phyloP scores from a whole-genome alignment of 2,113 vertebrate genomes.

The Oncorhynchus tshawytscha region DNA sequence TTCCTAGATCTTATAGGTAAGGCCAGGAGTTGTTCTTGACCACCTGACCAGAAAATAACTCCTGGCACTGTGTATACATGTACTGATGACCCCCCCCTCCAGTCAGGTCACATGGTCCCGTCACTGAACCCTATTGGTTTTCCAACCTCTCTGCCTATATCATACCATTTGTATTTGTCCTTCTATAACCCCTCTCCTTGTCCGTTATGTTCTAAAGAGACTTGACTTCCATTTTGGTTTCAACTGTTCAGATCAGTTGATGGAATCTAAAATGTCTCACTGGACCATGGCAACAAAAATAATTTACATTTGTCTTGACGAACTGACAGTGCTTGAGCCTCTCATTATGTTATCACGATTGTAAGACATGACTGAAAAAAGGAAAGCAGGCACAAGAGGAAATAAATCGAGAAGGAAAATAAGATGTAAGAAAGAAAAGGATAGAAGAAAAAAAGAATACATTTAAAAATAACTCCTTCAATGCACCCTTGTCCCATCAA shows the following conservation, averaged over 20 bases:
- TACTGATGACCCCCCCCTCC: too few relatives aligned
- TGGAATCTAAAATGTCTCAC: neutral
- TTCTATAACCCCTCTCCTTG: too few relatives aligned
- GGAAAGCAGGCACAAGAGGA: constrained; percentile 1
- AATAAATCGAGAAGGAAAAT: constrained; percentile 17
- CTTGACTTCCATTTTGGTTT: neutral
- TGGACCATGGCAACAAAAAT: neutral
- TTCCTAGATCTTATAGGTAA: too few relatives aligned
- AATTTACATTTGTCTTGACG: neutral
- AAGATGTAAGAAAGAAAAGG: constrained; percentile 14
- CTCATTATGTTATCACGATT: neutral
- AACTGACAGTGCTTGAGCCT: neutral
- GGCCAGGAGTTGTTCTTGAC: too few relatives aligned
- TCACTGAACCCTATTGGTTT: constrained; percentile 23
- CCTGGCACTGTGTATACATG: too few relatives aligned
- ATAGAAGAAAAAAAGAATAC: neutral
- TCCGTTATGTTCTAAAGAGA: constrained; percentile 33
- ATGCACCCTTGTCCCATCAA: neutral
- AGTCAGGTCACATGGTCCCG: too few relatives aligned
- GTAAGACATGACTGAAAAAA: constrained; percentile 15
- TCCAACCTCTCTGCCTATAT: neutral
- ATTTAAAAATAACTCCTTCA: too few relatives aligned
- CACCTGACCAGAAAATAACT: too few relatives aligned
- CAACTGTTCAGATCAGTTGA: too few relatives aligned
- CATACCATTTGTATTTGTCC: too few relatives aligned